Conservation (phyloP, 2,113 vertebrate genomes). For the Acinonyx jubatus region DNA sequence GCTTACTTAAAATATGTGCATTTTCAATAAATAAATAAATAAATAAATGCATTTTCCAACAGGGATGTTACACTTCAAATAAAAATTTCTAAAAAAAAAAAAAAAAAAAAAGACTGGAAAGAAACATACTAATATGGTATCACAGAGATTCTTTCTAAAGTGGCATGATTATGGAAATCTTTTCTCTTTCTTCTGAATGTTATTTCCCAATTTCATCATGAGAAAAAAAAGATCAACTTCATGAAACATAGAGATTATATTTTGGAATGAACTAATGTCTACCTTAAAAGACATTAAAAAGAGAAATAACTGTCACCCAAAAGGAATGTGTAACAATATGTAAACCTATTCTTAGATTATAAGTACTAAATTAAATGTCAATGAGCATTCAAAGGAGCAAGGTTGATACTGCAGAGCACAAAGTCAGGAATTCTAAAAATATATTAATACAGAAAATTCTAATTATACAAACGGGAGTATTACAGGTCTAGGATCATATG, state of each 20-base stretch:
- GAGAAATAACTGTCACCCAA: not conserved
- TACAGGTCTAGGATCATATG: slow-evolving; percentile 5
- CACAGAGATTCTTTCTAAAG: not conserved
- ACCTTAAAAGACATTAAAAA: slow-evolving; percentile 21
- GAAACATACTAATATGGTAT: not conserved
- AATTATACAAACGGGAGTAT: slow-evolving; percentile 19
- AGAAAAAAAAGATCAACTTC: slow-evolving; percentile 20
- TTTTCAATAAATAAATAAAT: not conserved
- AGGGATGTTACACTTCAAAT: not conserved
- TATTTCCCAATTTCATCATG: slow-evolving; percentile 42
- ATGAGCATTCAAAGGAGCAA: not conserved
- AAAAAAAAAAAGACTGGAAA: not conserved
- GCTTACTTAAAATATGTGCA: not conserved
- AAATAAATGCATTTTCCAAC: not conserved
- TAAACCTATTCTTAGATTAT: not conserved
- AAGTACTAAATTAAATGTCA: not conserved
- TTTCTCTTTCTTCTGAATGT: slow-evolving; percentile 6
- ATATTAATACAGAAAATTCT: slow-evolving; percentile 31
- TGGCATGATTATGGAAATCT: not conserved
- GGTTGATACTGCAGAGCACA: not conserved
- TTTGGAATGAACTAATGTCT: slow-evolving; percentile 23
- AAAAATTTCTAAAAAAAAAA: not conserved
- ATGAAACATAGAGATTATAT: not conserved
- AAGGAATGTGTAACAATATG: not conserved
- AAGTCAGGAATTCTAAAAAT: slow-evolving; percentile 25